These are phyloP conservation scores for Salvator merianae DNA, from an alignment of 2,113 vertebrate genomes.

Conservation along the genomic window DNA sequence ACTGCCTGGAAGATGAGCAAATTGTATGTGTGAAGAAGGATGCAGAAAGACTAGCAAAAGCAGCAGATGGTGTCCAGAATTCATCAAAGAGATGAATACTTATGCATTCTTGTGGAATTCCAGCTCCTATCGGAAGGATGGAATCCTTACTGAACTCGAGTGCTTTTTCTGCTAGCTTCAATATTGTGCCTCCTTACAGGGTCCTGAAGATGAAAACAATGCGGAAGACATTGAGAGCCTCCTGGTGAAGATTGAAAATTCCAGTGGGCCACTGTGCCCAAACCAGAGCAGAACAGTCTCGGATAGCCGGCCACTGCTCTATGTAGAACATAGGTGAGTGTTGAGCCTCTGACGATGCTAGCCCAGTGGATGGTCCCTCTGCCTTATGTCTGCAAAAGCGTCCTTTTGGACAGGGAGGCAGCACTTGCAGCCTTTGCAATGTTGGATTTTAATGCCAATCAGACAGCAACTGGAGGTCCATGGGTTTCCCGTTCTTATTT, in stretches of 20 bases:
- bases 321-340: constrained; percentile 91
- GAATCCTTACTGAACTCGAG: background rate
- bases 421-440: background rate
- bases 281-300: constrained; percentile 60
- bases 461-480: background rate
- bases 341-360: too few species aligned
- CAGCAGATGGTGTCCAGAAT: background rate
- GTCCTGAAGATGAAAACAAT: constrained; percentile 67
- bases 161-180: background rate
- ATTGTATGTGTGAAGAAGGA: background rate
- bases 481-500: background rate
- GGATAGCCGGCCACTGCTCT: constrained; percentile 80
- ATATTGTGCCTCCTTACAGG: constrained; percentile 1
- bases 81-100: background rate
- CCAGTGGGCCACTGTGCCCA: constrained; percentile 72
- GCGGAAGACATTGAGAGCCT: constrained; percentile 87
- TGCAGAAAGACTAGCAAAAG: background rate
- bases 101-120: too few species aligned
- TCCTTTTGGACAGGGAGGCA: background rate
- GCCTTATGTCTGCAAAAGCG: background rate
- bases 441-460: background rate
- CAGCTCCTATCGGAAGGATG: background rate
- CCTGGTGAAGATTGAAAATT: constrained; percentile 83
- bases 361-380: background rate
- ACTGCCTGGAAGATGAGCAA: background rate